Evolutionary conservation across 2,888 invertebrate genomes (phyloP), one percentile per base, ranked within the genome.

Genomic region (Pristionchus japonicus): DNA sequence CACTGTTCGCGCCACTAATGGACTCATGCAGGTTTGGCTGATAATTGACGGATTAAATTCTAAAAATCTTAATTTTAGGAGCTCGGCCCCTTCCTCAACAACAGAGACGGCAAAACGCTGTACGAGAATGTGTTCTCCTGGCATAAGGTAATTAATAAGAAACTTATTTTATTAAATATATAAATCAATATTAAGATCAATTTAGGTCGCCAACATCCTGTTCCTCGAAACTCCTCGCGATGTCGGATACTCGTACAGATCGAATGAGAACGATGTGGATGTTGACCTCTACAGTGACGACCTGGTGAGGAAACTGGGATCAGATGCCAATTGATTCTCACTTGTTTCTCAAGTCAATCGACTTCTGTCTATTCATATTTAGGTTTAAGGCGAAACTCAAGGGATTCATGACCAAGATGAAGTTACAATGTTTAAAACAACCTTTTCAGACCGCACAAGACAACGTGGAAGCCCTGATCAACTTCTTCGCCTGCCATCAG

Each of bases 211-310:
- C 31, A 95, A 95, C 91, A 94, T 95, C 90, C 89, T 95, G 80
- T 95, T 95, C 90, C 89, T 95, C 89, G 95, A 95, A 92, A 94
- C 95, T 1, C 95, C 95, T 52, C 95, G 95, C 47, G 95, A 95
- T 84, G 95, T 95, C 70, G 95, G 95, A 20, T 95, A 94, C 91
- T 95, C 95, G 0, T 95, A 95, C 91, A 88, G 91, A 74, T 91
- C 91, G 34, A 92, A 94, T 7, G 31, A 27, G 9, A 37, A 37
- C 7, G 77, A 77, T 7, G 47, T 9, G n/a, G 43, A 43, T 27
- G 94, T 74, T 2, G 89, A 88, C 17, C 61, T 90, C 27, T 92
- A 92, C 89, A 92, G 90, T 67, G 92, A 92, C 64, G 89, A 91
- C 43, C 89, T 91, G 89, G 90, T 89, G 31, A 82, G 88, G 27